phyloP scores from a whole-genome alignment of 1,140 invertebrate genomes.

The Zaprionus vittiger region DNA sequence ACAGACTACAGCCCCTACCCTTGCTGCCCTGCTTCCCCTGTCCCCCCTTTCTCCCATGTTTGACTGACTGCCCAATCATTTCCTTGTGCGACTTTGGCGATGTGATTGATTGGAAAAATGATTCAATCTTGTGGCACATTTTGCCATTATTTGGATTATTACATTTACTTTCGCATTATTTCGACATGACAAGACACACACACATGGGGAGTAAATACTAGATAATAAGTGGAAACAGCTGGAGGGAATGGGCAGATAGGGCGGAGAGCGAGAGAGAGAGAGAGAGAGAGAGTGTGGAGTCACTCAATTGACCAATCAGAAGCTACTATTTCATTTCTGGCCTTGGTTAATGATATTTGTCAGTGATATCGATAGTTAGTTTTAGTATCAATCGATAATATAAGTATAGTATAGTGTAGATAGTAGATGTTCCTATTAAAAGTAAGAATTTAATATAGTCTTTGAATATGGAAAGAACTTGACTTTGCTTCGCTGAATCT shows the following conservation, averaged over 20 bases:
- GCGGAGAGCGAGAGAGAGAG: neutral
- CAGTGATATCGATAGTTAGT: neutral
- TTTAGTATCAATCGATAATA: too few relatives aligned
- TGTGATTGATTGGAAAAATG: conserved; percentile 82
- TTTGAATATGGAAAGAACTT: too few relatives aligned
- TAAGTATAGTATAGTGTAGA: too few relatives aligned
- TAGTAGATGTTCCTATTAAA: too few relatives aligned
- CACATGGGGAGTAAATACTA: conserved; percentile 1
- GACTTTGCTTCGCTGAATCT: too few relatives aligned
- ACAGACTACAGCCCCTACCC: neutral
- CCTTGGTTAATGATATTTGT: neutral
- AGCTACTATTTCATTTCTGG: neutral
- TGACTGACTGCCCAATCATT: conserved; percentile 17
- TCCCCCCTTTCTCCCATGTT: neutral
- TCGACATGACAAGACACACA: conserved; percentile 16
- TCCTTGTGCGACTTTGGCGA: conserved; percentile 47
- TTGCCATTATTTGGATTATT: conserved; percentile 54
- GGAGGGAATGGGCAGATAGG: neutral
- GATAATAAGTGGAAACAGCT: conserved; percentile 21
- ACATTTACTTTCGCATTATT: conserved; percentile 38
- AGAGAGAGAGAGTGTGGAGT: neutral
- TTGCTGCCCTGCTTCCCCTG: neutral
- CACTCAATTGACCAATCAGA: conserved; percentile 9
- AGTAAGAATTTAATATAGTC: too few relatives aligned
- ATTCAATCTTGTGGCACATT: conserved; percentile 71